These are phyloP conservation scores for Siderastrea siderea DNA, from an alignment of 92 coral and sea anemone species.

Conservation along the genomic window DNA sequence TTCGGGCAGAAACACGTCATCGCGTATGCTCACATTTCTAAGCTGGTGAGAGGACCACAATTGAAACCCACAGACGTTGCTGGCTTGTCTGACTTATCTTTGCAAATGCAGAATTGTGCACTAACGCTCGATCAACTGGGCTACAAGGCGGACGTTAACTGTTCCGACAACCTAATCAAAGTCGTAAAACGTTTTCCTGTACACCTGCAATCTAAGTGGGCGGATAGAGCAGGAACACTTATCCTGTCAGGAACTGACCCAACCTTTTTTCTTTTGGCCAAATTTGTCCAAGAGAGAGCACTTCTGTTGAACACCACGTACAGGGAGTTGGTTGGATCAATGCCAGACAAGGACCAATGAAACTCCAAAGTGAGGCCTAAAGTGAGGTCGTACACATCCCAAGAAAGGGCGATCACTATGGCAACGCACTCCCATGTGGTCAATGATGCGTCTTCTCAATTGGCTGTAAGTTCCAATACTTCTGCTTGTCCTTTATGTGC, in stretches of 20 bases:
- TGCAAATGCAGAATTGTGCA: slow-evolving; percentile 56
- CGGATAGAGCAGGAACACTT: slow-evolving; percentile 33
- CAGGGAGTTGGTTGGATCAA: slow-evolving; percentile 41
- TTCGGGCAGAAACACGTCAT: slow-evolving; percentile 43
- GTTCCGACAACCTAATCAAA: slow-evolving; percentile 44
- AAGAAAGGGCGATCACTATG: background rate
- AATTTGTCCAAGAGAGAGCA: slow-evolving; percentile 58
- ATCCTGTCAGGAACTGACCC: slow-evolving; percentile 37
- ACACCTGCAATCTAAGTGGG: slow-evolving; percentile 49
- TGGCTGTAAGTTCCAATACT: no score
- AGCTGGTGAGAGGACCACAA: slow-evolving; percentile 32
- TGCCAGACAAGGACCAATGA: slow-evolving; percentile 24
- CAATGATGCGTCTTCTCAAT: background rate
- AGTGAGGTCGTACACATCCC: background rate
- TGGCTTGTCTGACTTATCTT: slow-evolving; percentile 40
- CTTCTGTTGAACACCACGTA: slow-evolving; percentile 48
- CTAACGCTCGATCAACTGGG: slow-evolving; percentile 45
- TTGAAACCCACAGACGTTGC: slow-evolving; percentile 17
- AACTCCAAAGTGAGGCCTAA: background rate
- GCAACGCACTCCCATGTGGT: background rate
- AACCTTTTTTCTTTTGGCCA: slow-evolving; percentile 26
- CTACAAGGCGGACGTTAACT: slow-evolving; percentile 40
- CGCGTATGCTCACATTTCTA: slow-evolving; percentile 34
- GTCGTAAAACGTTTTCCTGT: slow-evolving; percentile 48
- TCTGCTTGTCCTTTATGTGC: slow-evolving; percentile 33